Conservation (phyloP, 2,888 invertebrate species). For the Meliscaeva auricollis region DNA sequence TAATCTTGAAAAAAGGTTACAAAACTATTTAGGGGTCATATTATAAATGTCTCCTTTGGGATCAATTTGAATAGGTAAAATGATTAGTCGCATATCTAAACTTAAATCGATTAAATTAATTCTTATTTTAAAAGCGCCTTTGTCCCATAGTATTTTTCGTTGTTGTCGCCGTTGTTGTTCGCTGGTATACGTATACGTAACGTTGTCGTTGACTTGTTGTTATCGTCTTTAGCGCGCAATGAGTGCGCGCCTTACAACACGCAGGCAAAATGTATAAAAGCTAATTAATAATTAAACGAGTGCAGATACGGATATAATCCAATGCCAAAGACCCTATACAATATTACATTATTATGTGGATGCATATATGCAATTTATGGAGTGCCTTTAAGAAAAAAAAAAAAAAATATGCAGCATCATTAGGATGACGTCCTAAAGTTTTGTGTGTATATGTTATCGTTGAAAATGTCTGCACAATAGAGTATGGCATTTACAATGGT, state of each 20-base stretch:
- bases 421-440: conserved; percentile 57
- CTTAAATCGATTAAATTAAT: no score
- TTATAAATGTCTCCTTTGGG: no score
- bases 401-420: conserved; percentile 53
- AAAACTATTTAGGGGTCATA: no score
- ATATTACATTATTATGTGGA: not conserved
- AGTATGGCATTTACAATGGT: conserved; percentile 59
- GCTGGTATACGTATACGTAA: conserved; percentile 25
- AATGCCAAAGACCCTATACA: conserved; percentile 21
- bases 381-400: no score
- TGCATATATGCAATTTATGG: not conserved
- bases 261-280: conserved; percentile 62
- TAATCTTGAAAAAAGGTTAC: no score
- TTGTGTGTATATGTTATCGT: conserved; percentile 64
- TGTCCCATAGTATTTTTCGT: not conserved
- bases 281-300: conserved; percentile 75
- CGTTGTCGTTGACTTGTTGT: conserved; percentile 49
- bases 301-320: conserved; percentile 46
- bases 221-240: conserved; percentile 55
- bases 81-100: no score
- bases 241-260: conserved; percentile 59
- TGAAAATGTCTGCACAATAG: conserved; percentile 58
- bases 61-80: no score
- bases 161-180: conserved; percentile 41
- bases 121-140: not conserved